Base-by-base conservation (phyloP, 2,113 vertebrate species). In the Cololabis saira region DNA sequence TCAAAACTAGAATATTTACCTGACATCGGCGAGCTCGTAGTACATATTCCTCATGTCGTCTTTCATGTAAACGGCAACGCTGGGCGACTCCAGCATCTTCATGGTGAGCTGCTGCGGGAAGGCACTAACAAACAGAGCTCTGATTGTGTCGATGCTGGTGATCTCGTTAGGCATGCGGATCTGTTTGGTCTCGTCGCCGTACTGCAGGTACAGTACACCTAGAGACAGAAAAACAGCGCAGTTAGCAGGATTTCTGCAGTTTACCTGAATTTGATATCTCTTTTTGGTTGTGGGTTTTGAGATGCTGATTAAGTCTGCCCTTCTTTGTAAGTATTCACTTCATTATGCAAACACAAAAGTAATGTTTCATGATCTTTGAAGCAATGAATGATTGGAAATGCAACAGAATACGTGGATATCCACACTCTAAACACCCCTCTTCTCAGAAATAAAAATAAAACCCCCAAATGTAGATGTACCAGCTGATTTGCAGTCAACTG, bases 101-200 rank as follows among this genome's bases (percentile, higher is more conserved):
- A 99, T 98, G 18, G 91, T 96, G 90, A 99, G 95, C 80, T 97
- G 96, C 93, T 97, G 96, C 0, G 96, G 95, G 79, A 99, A 99
- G 94, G 97, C 96, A 94, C 96, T 95, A 91, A 99, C 97, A 22
- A 99, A 99, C 89, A 99, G 95, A 67, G 98, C 98, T 70, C 95
- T 94, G 83, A 99, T 94, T 1, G 97, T 99, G 91, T 99, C 98
- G 66, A 94, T 87, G 73, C 95, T 95, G 77, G 97, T 98, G 87
- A 99, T 95, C 92, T 98, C 96, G 50, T 98, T 99, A 0, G 98
- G 97, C 98, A 99, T 98, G 87, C 95, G 94, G 82, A 97, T 83
- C 91, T 97, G 95, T 84, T 96, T 96, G 73, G 96, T 98, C 91
- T 99, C 98, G 45, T 99, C 97, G 41, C 95, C 96, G 21, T 98